A percentile compares a stretch with the other conserved stretches of the same genome.
These are phyloP conservation scores for Etheostoma nigrum DNA, from an alignment of 2,797 vertebrate species.

Conservation along the genomic window DNA sequence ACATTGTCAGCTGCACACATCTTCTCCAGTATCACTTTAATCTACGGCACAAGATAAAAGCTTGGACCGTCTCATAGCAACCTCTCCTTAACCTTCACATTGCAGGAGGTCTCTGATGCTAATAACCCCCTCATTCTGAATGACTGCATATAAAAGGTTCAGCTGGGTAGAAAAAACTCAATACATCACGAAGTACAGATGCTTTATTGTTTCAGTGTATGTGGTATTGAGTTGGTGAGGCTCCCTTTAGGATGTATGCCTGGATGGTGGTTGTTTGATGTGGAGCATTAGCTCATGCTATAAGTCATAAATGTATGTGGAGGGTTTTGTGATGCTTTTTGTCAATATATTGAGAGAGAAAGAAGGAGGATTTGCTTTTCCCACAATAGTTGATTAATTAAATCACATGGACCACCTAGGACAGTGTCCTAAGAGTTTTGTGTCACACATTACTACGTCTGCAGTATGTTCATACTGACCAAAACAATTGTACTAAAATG, in stretches of 20 bases:
- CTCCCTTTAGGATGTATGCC: conserved; percentile 10
- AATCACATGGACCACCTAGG: background rate
- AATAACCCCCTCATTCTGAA: conserved; percentile 28
- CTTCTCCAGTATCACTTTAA: conserved; percentile 27
- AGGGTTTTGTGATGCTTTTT: conserved; percentile 22
- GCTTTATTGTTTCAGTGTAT: background rate
- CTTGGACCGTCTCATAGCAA: conserved; percentile 62
- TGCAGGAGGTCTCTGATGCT: conserved; percentile 43
- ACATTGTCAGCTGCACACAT: background rate
- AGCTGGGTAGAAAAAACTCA: background rate
- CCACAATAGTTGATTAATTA: background rate
- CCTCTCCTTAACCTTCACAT: conserved; percentile 20
- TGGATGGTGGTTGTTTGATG: background rate
- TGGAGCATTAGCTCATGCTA: background rate
- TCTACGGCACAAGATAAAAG: conserved; percentile 39
- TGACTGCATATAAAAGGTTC: background rate
- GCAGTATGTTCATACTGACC: background rate
- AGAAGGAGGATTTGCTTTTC: conserved; percentile 10
- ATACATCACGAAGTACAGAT: background rate
- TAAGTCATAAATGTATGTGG: background rate
- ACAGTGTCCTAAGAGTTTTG: too few species aligned
- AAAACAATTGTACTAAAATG: background rate
- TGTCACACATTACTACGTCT: background rate
- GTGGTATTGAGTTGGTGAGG: background rate
- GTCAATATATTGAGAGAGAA: conserved; percentile 27